phyloP scores from a whole-genome alignment of 2,797 vertebrate genomes.

The Cichlasoma orientale region DNA sequence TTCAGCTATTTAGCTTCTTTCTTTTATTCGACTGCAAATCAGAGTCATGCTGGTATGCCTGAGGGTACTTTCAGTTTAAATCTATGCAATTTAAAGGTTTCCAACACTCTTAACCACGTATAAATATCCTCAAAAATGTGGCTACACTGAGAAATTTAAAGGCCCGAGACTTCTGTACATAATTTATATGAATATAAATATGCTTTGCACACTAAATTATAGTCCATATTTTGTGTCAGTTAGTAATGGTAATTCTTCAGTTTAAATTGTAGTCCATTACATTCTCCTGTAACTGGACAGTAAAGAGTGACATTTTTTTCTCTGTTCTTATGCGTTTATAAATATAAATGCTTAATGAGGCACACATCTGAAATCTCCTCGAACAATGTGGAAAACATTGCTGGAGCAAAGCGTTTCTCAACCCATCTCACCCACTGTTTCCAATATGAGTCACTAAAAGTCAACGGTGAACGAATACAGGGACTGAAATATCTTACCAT shows the following conservation, averaged over 20 bases:
- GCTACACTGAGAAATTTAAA: neutral
- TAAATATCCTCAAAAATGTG: neutral
- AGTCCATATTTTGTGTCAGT: neutral
- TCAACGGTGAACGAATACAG: conserved; percentile 58
- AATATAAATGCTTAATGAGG: conserved; percentile 47
- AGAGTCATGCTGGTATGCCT: neutral
- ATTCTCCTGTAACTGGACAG: conserved; percentile 26
- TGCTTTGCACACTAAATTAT: neutral
- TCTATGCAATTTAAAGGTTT: neutral
- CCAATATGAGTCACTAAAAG: conserved; percentile 55
- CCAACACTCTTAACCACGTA: neutral
- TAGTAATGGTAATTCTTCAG: conserved; percentile 8
- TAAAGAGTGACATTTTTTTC: conserved; percentile 17
- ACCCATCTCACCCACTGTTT: conserved; percentile 40
- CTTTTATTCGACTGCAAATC: neutral
- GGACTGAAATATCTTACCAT: conserved; percentile 68
- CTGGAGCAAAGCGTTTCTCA: conserved; percentile 39
- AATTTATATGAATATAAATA: neutral
- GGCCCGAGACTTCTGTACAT: neutral
- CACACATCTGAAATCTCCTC: conserved; percentile 51
- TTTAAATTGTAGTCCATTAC: conserved; percentile 8
- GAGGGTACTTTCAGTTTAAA: neutral
- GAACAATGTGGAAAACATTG: conserved; percentile 50
- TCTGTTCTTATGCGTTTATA: conserved; percentile 31
- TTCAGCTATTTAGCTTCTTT: neutral